Conservation (phyloP, 2,888 invertebrate species). For the Amblyteles armatorius region DNA sequence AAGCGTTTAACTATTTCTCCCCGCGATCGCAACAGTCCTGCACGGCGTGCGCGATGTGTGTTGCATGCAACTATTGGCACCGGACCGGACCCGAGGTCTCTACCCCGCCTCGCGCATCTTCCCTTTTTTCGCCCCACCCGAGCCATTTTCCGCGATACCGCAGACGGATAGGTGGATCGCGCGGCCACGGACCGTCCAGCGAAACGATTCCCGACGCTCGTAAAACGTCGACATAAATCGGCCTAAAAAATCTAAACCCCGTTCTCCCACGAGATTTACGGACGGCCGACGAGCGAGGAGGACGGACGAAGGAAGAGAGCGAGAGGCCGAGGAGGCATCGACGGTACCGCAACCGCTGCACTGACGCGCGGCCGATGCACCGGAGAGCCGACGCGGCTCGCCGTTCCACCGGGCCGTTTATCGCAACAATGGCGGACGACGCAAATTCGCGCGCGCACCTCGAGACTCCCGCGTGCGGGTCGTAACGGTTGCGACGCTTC, state of each 20-base stretch:
- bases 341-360: slow-evolving; percentile 51
- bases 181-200: background rate
- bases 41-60: background rate
- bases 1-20: slow-evolving; percentile 56
- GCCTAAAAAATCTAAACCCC: slow-evolving; percentile 70
- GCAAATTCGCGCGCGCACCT: slow-evolving; percentile 56
- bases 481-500: slow-evolving; percentile 48
- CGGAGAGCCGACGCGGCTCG: slow-evolving; percentile 28
- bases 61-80: slow-evolving; percentile 6
- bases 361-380: slow-evolving; percentile 43
- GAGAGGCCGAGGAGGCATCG: slow-evolving; percentile 15
- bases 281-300: slow-evolving; percentile 60
- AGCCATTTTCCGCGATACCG: slow-evolving; percentile 28
- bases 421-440: slow-evolving; percentile 61
- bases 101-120: background rate
- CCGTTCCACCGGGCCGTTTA: slow-evolving; percentile 38
- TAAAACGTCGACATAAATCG: slow-evolving; percentile 72
- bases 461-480: slow-evolving; percentile 30
- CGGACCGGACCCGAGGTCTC: slow-evolving; percentile 38
- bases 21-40: background rate
- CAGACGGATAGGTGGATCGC: slow-evolving; percentile 18
- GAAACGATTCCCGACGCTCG: slow-evolving; percentile 49
- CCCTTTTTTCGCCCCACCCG: background rate
- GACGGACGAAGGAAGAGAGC: slow-evolving; percentile 16
- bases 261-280: slow-evolving; percentile 70